Percentiles rank a stretch among this genome's conserved stretches.
phyloP scores from a whole-genome alignment of 30 jellyfish, hydroid and myxozoan genomes.

The Turritopsis rubra region DNA sequence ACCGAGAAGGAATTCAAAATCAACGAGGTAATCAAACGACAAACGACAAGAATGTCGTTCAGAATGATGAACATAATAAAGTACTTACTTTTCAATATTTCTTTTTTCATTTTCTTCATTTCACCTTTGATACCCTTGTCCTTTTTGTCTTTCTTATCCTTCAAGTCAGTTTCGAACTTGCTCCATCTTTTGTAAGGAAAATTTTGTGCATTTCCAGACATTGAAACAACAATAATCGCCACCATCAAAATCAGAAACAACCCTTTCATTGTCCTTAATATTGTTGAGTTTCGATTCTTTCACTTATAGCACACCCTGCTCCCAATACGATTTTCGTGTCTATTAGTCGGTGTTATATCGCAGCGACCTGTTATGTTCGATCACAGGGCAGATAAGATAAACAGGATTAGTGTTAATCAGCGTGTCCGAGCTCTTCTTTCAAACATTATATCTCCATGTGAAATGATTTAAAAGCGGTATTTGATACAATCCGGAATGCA shows the following conservation, averaged over 20 bases:
- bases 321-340: too few species aligned
- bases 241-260: not conserved
- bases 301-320: too few species aligned
- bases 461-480: not conserved
- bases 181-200: not conserved
- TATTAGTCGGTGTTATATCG: too few species aligned
- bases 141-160: not conserved
- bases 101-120: not conserved
- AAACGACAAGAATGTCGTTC: not conserved
- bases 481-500: not conserved
- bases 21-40: too few species aligned
- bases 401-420: not conserved
- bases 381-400: not conserved
- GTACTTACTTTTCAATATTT: not conserved
- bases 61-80: not conserved
- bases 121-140: not conserved
- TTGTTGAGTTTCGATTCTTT: not conserved
- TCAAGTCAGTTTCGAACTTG: not conserved
- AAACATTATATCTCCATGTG: not conserved
- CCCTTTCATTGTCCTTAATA: not conserved
- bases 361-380: too few species aligned
- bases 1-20: too few species aligned
- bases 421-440: not conserved
- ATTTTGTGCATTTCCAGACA: not conserved
- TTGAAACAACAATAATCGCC: not conserved